Evolutionary conservation across 2,113 vertebrate genomes (phyloP).

Genomic region (Martes martes): DNA sequence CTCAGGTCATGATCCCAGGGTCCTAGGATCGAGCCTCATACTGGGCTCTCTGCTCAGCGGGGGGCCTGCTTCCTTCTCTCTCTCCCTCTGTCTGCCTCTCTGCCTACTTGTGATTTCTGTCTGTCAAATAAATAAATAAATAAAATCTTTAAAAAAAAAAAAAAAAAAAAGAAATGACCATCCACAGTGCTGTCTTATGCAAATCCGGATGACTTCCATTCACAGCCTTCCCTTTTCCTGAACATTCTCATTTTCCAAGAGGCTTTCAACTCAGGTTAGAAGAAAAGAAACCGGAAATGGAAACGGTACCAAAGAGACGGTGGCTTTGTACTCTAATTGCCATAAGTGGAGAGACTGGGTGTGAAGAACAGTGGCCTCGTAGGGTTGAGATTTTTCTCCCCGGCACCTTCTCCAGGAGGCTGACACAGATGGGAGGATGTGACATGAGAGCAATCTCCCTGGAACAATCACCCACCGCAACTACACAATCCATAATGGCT

Average conservation of each 20-base stretch:
- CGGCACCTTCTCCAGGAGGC: not conserved
- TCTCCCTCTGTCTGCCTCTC: no score
- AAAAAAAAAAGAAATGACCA: not conserved
- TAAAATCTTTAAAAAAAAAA: no score
- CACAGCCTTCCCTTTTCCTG: not conserved
- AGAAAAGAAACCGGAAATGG: not conserved
- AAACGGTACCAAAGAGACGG: not conserved
- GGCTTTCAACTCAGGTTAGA: not conserved
- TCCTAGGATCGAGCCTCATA: no score
- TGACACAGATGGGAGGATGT: not conserved
- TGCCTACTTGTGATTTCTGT: no score
- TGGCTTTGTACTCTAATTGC: not conserved
- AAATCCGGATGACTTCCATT: not conserved
- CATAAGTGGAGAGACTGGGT: not conserved
- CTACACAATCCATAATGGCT: not conserved
- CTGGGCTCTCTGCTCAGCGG: no score
- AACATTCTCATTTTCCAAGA: constrained; percentile 3
- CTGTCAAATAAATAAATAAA: no score
- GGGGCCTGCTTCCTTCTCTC: no score
- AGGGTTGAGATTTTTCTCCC: not conserved
- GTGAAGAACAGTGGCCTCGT: not conserved
- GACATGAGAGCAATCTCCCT: constrained; percentile 38
- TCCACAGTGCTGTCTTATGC: not conserved
- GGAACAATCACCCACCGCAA: not conserved
- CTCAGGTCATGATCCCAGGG: no score